These are phyloP conservation scores for Acleris laterana DNA, from an alignment of 2,888 invertebrate genomes.

Conservation along the genomic window DNA sequence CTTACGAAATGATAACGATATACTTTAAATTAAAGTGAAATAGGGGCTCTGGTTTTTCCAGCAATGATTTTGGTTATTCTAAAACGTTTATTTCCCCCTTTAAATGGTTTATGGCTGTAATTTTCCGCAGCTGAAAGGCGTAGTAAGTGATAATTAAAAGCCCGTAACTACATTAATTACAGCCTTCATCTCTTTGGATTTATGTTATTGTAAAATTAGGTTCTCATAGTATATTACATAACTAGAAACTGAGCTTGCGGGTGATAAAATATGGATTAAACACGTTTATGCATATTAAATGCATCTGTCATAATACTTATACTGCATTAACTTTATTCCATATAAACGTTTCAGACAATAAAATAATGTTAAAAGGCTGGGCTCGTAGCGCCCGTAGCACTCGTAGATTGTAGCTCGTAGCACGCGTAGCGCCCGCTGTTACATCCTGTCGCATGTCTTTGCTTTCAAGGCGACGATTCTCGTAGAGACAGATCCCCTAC, in stretches of 20 bases:
- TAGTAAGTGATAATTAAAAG: constrained; percentile 82
- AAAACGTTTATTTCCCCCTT: constrained; percentile 65
- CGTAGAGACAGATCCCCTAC: constrained; percentile 43
- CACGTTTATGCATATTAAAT: too few species aligned
- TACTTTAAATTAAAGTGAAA: too few species aligned
- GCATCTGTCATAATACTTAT: too few species aligned
- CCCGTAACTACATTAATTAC: constrained; percentile 78
- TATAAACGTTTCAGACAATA: background rate
- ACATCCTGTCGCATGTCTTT: constrained; percentile 64
- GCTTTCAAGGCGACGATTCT: constrained; percentile 49
- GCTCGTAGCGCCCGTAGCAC: constrained; percentile 37
- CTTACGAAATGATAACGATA: too few species aligned
- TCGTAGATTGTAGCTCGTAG: constrained; percentile 39
- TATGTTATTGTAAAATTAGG: constrained; percentile 41
- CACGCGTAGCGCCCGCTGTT: constrained; percentile 60
- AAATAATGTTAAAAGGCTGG: constrained; percentile 14
- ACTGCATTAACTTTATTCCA: background rate
- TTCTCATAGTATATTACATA: background rate
- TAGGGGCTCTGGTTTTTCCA: too few species aligned
- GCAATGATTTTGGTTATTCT: constrained; percentile 58
- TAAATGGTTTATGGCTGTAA: constrained; percentile 77
- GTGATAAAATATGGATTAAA: too few species aligned
- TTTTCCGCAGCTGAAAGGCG: constrained; percentile 73
- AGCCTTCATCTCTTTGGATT: constrained; percentile 67
- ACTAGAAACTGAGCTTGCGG: background rate